Percentiles rank a stretch among this genome's conserved stretches.
Conservation (phyloP, 2,888 invertebrate species). For the Yponomeuta malinellus region DNA sequence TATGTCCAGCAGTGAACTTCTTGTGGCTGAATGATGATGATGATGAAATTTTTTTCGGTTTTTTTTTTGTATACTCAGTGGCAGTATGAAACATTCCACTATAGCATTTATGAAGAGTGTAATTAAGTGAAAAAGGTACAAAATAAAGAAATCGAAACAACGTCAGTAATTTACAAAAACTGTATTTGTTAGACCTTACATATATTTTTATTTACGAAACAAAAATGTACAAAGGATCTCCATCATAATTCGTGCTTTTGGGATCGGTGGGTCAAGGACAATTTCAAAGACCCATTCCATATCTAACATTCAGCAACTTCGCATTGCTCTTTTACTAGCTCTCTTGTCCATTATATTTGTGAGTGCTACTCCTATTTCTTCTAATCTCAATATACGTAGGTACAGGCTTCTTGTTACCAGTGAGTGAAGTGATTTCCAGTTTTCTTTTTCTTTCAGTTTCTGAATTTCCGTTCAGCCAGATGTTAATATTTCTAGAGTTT, state of each 20-base stretch:
- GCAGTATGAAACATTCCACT: too few relatives aligned
- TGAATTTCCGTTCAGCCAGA: slow-evolving; percentile 35
- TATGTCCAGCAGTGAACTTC: too few relatives aligned
- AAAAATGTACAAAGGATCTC: slow-evolving; percentile 7
- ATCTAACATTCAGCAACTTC: background rate
- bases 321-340: background rate
- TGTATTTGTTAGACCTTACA: slow-evolving; percentile 3
- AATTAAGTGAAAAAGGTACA: background rate
- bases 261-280: slow-evolving; percentile 14
- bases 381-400: slow-evolving; percentile 59
- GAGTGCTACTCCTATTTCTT: slow-evolving; percentile 41
- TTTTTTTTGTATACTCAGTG: too few relatives aligned
- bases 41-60: too few relatives aligned
- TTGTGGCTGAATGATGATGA: too few relatives aligned
- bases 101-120: background rate
- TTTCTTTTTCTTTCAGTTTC: slow-evolving; percentile 48
- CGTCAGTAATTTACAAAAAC: background rate
- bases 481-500: slow-evolving; percentile 38
- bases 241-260: background rate
- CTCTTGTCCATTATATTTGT: slow-evolving; percentile 1
- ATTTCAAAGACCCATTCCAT: background rate
- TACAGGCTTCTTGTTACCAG: slow-evolving; percentile 37
- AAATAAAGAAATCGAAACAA: background rate
- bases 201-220: slow-evolving; percentile 7
- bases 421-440: slow-evolving; percentile 41